A percentile compares a stretch with the other conserved stretches of the same genome.
These are phyloP conservation scores for Emberiza fucata DNA, from an alignment of 2,113 vertebrate species.

Conservation along the genomic window DNA sequence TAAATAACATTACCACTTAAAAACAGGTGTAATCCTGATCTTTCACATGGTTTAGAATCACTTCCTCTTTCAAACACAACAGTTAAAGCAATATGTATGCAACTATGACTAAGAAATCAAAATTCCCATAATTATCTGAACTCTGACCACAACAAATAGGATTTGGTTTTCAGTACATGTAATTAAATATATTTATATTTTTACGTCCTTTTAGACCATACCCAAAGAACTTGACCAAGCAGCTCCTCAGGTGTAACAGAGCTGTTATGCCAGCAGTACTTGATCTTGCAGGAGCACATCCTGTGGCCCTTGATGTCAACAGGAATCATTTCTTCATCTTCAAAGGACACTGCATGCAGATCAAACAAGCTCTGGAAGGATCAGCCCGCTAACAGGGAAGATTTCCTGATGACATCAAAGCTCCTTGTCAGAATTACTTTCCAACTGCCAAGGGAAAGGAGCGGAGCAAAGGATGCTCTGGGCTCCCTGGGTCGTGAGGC, in stretches of 20 bases:
- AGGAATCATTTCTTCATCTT: neutral
- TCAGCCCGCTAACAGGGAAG: neutral
- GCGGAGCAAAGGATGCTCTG: neutral
- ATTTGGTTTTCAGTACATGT: neutral
- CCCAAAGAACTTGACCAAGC: slow-evolving; percentile 23
- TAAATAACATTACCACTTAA: neutral
- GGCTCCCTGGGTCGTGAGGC: neutral
- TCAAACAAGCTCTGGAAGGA: neutral
- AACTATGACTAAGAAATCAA: slow-evolving; percentile 43
- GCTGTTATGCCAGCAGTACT: neutral
- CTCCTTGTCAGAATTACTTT: neutral
- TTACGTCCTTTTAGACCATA: slow-evolving; percentile 48
- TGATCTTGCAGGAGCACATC: neutral
- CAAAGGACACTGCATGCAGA: neutral
- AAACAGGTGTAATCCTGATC: slow-evolving; percentile 41
- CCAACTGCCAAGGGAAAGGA: neutral
- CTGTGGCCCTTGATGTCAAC: neutral
- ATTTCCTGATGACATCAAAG: neutral
- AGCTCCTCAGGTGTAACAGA: neutral
- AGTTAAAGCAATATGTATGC: slow-evolving; percentile 31
- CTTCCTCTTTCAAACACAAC: slow-evolving; percentile 50
- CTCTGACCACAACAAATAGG: slow-evolving; percentile 50
- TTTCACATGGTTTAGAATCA: slow-evolving; percentile 45
- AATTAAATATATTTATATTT: slow-evolving; percentile 64
- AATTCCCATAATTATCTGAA: slow-evolving; percentile 45